These are phyloP conservation scores for Drosophila ogumai DNA, from an alignment of 1,140 invertebrate species.

Conservation along the genomic window DNA sequence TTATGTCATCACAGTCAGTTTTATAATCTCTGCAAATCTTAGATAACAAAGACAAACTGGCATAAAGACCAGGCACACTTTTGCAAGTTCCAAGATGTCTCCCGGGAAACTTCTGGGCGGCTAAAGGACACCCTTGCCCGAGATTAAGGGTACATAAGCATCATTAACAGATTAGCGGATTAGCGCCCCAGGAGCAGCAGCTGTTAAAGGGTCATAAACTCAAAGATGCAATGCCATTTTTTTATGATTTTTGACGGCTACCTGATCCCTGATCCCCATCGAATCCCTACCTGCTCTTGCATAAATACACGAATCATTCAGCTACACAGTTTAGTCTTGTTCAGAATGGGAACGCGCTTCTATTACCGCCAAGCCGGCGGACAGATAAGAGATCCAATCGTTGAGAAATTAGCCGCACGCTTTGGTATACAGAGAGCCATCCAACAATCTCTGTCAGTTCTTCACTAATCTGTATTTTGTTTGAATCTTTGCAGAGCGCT, in stretches of 20 bases:
- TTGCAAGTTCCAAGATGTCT: not conserved
- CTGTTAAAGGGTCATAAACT: slow-evolving; percentile 52
- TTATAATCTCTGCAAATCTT: not conserved
- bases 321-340: slow-evolving; percentile 11
- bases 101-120: slow-evolving; percentile 4
- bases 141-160: not conserved
- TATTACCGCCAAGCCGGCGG: slow-evolving; percentile 77
- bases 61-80: not conserved
- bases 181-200: slow-evolving; percentile 18
- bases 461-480: slow-evolving; percentile 2
- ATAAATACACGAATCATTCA: slow-evolving; percentile 33
- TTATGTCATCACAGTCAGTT: too few relatives aligned
- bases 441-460: not conserved
- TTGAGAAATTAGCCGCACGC: slow-evolving; percentile 68
- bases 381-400: slow-evolving; percentile 82
- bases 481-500: slow-evolving; percentile 65
- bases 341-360: slow-evolving; percentile 70
- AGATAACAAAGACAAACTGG: not conserved
- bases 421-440: slow-evolving; percentile 57
- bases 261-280: slow-evolving; percentile 36
- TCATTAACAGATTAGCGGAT: slow-evolving; percentile 11
- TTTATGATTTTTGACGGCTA: slow-evolving; percentile 43
- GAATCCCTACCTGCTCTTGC: slow-evolving; percentile 18
- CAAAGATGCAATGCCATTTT: slow-evolving; percentile 6
- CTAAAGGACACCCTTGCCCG: not conserved